phyloP scores from a whole-genome alignment of 2,113 vertebrate species.

The Bambusicola thoracicus region DNA sequence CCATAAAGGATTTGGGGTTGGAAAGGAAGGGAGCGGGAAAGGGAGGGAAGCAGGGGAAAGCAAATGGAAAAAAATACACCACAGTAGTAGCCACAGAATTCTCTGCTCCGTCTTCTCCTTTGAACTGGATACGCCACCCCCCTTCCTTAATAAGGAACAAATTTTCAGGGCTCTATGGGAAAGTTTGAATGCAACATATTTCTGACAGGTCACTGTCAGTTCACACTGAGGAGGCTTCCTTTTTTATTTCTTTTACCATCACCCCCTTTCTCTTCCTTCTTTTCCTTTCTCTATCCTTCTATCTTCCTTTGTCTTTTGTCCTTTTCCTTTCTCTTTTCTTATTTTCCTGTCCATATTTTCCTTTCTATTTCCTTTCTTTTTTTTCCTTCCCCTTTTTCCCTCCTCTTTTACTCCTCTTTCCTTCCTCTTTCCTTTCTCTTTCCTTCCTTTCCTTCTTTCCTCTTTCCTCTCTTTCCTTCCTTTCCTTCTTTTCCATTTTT shows the following conservation, averaged over 20 bases:
- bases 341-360: too few species aligned
- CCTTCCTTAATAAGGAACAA: constrained; percentile 49
- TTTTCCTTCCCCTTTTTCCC: too few species aligned
- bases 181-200: constrained; percentile 55
- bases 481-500: too few species aligned
- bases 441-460: too few species aligned
- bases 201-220: constrained; percentile 55
- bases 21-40: neutral
- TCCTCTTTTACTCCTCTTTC: too few species aligned
- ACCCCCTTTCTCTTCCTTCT: neutral
- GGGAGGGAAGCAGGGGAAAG: neutral
- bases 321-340: too few species aligned
- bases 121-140: neutral
- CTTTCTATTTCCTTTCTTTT: too few species aligned
- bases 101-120: constrained; percentile 37
- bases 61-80: constrained; percentile 52
- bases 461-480: too few species aligned
- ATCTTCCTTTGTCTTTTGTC: fast-evolving
- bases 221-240: constrained; percentile 1
- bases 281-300: fast-evolving
- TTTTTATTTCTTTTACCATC: neutral
- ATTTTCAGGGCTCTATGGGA: constrained; percentile 62
- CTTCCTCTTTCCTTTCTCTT: too few species aligned
- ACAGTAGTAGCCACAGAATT: constrained; percentile 52
- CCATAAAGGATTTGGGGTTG: neutral